Percentiles rank a stretch among this genome's conserved stretches.
These are phyloP conservation scores for Argyra leucocephala DNA, from an alignment of 2,888 invertebrate species.

Conservation along the genomic window DNA sequence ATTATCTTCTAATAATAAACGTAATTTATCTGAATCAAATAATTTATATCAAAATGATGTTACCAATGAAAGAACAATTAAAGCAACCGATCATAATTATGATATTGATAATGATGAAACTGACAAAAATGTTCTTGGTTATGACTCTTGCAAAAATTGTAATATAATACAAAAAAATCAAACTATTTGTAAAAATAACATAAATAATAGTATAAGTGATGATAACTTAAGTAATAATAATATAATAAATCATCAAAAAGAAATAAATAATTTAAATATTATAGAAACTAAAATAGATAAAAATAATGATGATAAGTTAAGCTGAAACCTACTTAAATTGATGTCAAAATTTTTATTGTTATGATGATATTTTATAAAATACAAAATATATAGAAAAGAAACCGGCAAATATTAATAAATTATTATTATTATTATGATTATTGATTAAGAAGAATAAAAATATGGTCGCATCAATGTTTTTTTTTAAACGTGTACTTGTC, in stretches of 20 bases:
- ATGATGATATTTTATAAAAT: not conserved
- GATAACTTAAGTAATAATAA: not conserved
- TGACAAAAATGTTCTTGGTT: not conserved
- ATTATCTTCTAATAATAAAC: not conserved
- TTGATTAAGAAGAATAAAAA: too few relatives aligned
- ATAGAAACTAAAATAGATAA: slow-evolving; percentile 1
- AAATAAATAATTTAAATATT: slow-evolving; percentile 2
- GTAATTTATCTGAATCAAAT: not conserved
- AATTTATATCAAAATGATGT: not conserved
- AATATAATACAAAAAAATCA: not conserved
- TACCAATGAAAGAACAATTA: not conserved
- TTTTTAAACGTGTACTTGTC: too few relatives aligned
- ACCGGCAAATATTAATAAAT: too few relatives aligned
- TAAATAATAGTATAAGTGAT: not conserved
- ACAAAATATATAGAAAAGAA: not conserved
- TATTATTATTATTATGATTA: too few relatives aligned
- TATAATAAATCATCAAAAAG: not conserved
- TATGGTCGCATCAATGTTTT: too few relatives aligned
- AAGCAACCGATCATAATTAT: not conserved
- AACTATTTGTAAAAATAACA: not conserved
- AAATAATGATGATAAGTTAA: slow-evolving; percentile 7
- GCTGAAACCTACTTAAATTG: slow-evolving; percentile 11
- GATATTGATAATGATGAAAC: not conserved
- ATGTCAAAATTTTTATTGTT: not conserved
- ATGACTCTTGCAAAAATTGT: not conserved